Evolutionary conservation across 2,113 vertebrate genomes (phyloP), one percentile per base, ranked within the genome.

Genomic region (Pelecanoides urinatrix): DNA sequence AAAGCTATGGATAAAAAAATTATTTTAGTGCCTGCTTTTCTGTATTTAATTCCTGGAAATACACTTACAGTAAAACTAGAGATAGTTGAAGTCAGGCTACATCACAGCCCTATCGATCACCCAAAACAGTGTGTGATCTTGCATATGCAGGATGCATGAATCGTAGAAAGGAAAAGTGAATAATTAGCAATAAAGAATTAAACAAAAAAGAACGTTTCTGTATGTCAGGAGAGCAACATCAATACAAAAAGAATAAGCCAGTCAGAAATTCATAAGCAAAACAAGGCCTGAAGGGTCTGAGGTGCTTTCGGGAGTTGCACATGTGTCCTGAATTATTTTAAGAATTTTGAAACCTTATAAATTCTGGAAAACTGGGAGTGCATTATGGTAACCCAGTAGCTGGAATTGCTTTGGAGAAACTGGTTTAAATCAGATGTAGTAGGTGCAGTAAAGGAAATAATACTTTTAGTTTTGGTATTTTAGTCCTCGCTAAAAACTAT

Each of bases 61-160:
- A 32, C 1, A 11, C 5, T 19, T 12, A 10, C 2, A 7, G 32
- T 42, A 58, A 52, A 76, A 68, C 11, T 40, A 44, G n/a, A 52
- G 26, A 53, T 2, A 4, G 6, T 25, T 52, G 10, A 49, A 63
- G 9, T 44, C 49, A 44, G 27, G 14, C 10, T 66, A 15, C 26
- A 9, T 16, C 29, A 18, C 1, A 14, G 56, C 16, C n/a, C 21
- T 36, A 9, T 1, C 8, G 6, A 42, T 56, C 21, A 56, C 4
- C 16, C 40, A 61, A 38, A 86, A 6, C 25, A 50, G 7, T 5
- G 6, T 4, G 30, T 9, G 13, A 36, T 36, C 45, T 62, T 58
- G 16, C 16, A 58, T 11, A 27, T 9, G 2, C 13, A 42, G 1
- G 3, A 49, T 4, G 16, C 14, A 23, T 5, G 13, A 36, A 42